phyloP scores from a whole-genome alignment of 2,888 invertebrate species.

The Oligia fasciuncula region DNA sequence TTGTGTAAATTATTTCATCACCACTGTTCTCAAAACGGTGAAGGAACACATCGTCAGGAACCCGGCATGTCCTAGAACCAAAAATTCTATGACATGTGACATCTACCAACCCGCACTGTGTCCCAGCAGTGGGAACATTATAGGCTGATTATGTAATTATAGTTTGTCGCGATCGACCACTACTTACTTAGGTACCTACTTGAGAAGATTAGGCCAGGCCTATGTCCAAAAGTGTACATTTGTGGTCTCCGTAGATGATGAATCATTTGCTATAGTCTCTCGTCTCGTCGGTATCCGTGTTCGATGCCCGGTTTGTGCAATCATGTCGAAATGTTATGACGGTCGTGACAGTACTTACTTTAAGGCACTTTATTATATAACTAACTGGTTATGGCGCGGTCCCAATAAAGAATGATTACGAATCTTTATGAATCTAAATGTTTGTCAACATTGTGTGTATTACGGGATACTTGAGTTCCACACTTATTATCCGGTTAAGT shows the following conservation, averaged over 20 bases:
- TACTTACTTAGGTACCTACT: not conserved
- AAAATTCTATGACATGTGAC: no score
- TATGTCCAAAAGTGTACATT: not conserved
- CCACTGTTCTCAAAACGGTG: no score
- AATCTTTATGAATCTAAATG: slow-evolving; percentile 35
- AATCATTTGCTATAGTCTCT: not conserved
- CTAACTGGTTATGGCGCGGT: slow-evolving; percentile 28
- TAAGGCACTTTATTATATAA: slow-evolving; percentile 31
- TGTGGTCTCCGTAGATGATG: not conserved
- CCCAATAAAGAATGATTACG: slow-evolving; percentile 13
- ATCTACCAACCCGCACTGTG: no score
- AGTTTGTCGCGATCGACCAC: not conserved
- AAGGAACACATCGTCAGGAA: no score
- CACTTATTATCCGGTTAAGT: not conserved
- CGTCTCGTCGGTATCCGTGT: not conserved
- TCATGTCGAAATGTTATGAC: slow-evolving; percentile 26
- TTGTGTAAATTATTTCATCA: no score
- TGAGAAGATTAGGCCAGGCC: not conserved
- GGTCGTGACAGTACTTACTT: slow-evolving; percentile 7
- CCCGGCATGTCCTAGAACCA: no score
- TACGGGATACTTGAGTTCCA: not conserved
- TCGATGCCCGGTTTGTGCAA: slow-evolving; percentile 24
- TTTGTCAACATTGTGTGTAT: slow-evolving; percentile 41
- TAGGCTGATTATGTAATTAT: no score
- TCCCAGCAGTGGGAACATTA: no score